Percentiles rank a stretch among this genome's conserved stretches.
Evolutionary conservation across 2,888 invertebrate genomes (phyloP).

Genomic region (Megalurothrips usitatus): DNA sequence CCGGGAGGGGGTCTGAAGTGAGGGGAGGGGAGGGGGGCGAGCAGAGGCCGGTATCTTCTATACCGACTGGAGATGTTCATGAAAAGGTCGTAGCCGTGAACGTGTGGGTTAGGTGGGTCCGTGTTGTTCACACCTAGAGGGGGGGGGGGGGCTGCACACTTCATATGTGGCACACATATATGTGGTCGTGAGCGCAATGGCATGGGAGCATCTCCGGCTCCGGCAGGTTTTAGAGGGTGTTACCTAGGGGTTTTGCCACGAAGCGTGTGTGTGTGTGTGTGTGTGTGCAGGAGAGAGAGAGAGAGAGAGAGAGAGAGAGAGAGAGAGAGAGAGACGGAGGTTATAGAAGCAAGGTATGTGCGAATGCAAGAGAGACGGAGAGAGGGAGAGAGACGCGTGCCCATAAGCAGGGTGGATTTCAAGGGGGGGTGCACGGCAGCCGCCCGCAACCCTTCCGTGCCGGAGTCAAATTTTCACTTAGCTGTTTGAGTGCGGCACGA

Average conservation of each 20-base stretch:
- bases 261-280: not conserved
- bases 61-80: no score
- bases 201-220: no score
- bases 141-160: no score
- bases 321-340: not conserved
- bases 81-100: not conserved
- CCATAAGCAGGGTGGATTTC: not conserved
- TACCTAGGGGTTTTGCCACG: no score
- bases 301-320: not conserved
- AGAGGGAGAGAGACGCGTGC: not conserved
- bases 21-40: not conserved
- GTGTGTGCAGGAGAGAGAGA: not conserved
- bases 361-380: not conserved
- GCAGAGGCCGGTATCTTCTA: not conserved
- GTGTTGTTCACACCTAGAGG: not conserved
- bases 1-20: not conserved
- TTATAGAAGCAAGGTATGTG: no score
- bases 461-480: conserved; percentile 23
- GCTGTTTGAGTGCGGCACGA: conserved; percentile 13
- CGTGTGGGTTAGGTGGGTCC: not conserved
- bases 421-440: not conserved
- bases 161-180: no score
- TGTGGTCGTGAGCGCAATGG: no score
- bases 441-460: conserved; percentile 21
- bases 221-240: no score